Evolutionary conservation across 1,140 invertebrate genomes (phyloP).

Genomic region (Paracyclopina nana): DNA sequence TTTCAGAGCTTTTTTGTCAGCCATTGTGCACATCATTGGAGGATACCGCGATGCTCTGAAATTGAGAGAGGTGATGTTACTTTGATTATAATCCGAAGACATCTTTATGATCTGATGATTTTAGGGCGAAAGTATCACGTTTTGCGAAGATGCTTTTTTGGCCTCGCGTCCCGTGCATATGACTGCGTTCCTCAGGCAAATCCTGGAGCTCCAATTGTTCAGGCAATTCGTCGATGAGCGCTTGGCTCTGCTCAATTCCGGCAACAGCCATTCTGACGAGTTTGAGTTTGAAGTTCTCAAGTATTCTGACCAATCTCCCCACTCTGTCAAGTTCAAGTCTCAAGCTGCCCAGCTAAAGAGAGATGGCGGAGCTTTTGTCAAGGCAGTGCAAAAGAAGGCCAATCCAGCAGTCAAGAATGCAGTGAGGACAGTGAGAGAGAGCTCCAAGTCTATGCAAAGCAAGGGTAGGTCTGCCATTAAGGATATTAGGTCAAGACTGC

Average conservation of each 20-base stretch:
- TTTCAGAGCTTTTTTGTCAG: slow-evolving; percentile 59
- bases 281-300: slow-evolving; percentile 75
- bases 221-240: slow-evolving; percentile 87
- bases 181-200: slow-evolving; percentile 68
- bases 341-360: slow-evolving; percentile 56
- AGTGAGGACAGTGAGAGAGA: slow-evolving; percentile 22
- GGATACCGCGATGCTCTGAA: slow-evolving; percentile 65
- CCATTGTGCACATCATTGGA: slow-evolving; percentile 73
- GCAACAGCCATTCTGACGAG: slow-evolving; percentile 70
- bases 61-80: slow-evolving; percentile 19
- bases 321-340: slow-evolving; percentile 39
- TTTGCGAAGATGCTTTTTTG: slow-evolving; percentile 63
- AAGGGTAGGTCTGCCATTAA: no score
- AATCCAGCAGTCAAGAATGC: slow-evolving; percentile 23
- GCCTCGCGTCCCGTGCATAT: slow-evolving; percentile 52
- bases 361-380: slow-evolving; percentile 45
- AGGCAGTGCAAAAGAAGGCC: slow-evolving; percentile 52
- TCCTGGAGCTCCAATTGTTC: slow-evolving; percentile 83
- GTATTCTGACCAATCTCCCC: slow-evolving; percentile 50
- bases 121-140: slow-evolving; percentile 60
- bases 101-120: slow-evolving; percentile 32
- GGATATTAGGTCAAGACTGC: no score
- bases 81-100: background rate
- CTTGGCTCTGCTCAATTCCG: slow-evolving; percentile 65
- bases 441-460: slow-evolving; percentile 19